Evolutionary conservation across 2,797 vertebrate genomes (phyloP), one percentile per base, ranked within the genome.

Genomic region (Gymnoscopelus braueri): DNA sequence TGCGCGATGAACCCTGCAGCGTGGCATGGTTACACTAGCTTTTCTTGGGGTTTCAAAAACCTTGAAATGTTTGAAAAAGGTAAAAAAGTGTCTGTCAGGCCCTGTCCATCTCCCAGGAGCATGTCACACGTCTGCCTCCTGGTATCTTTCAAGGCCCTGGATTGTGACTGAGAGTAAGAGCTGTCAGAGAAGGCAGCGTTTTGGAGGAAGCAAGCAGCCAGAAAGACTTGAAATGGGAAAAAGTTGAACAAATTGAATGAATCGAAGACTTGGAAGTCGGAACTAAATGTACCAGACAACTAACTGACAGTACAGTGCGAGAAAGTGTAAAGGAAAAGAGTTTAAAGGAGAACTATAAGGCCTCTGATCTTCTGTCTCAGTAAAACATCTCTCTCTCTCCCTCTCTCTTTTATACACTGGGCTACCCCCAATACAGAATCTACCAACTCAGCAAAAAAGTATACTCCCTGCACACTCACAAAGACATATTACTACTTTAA

Each of bases 361-460:
- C 15, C 54, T 66, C 11, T 70, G 56, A 69, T 67, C 23, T 39
- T 50, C 54, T 49, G 1, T 4, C 47, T 60, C 54, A 15, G 5
- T 29, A 10, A 49, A 10, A 19, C n/a, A 19, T n/a, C 39, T 10
- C 50, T 32, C 13, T 60, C 50, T 69, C 60, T 69, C 53, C 60
- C 56, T 65, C 47, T 2, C 29, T 62, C 13, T 32, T 65, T 61
- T 61, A 51, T 47, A 63, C 65, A 63, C 56, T 58, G n/a, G 67
- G 68, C 69, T 51, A 64, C 71, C 63, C 29, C 67, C 39, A 32
- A 54, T 82, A 63, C 3, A 64, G 44, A 35, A 58, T 75, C 64
- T 74, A 74, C 78, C 64, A 35, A 78, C 67, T 84, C 78, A 74
- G 79, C 88, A 73, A 58, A 67, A 44, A 72, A 82, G 6, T 56